These are phyloP conservation scores for Tyrannus savana DNA, from an alignment of 2,113 vertebrate species.

Conservation along the genomic window DNA sequence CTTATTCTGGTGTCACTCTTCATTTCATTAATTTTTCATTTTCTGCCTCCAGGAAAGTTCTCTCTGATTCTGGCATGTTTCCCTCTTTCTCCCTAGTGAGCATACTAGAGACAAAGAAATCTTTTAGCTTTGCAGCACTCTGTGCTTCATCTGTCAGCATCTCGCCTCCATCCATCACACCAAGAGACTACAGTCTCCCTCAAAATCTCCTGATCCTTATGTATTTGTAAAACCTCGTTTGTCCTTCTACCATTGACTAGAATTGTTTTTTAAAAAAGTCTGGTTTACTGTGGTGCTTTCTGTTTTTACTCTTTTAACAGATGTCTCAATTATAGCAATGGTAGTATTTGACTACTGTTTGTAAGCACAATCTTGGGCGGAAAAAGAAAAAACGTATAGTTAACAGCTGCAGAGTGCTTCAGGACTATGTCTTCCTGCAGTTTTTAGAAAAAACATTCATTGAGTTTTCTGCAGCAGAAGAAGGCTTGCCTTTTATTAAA, in stretches of 20 bases:
- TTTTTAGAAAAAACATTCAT: not conserved
- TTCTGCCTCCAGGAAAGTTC: constrained; percentile 71
- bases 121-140: constrained; percentile 63
- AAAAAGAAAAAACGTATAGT: not conserved
- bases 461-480: not conserved
- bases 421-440: not conserved
- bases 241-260: not conserved
- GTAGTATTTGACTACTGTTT: not conserved
- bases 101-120: constrained; percentile 70
- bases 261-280: not conserved
- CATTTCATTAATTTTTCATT: constrained; percentile 74
- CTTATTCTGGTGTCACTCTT: constrained; percentile 68
- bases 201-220: constrained; percentile 42
- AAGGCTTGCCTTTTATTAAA: not conserved
- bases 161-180: constrained; percentile 55
- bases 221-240: constrained; percentile 61
- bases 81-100: constrained; percentile 62
- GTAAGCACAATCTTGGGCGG: not conserved
- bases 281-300: not conserved
- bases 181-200: constrained; percentile 36
- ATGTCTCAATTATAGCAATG: constrained; percentile 20
- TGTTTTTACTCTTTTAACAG: constrained; percentile 7
- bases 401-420: constrained; percentile 1
- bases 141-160: constrained; percentile 66
- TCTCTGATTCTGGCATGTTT: constrained; percentile 67